Evolutionary conservation across 2,888 invertebrate species (phyloP).

Genomic region (Heteropelma amictum): DNA sequence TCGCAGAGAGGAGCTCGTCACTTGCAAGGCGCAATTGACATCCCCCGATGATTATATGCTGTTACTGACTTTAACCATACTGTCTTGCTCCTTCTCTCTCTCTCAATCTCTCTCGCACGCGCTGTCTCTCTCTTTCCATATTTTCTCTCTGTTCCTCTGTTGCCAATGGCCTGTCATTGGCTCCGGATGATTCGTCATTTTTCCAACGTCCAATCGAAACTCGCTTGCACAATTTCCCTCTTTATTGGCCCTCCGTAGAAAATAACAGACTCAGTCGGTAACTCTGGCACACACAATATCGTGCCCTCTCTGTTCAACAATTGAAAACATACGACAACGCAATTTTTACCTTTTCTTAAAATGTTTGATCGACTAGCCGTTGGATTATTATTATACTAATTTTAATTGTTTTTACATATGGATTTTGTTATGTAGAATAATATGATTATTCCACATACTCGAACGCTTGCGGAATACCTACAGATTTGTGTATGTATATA

Average conservation of each 20-base stretch:
- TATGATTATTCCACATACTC: too few relatives aligned
- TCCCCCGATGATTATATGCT: conserved; percentile 44
- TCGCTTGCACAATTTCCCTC: background rate
- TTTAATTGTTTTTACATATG: too few relatives aligned
- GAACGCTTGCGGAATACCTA: too few relatives aligned
- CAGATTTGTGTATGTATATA: too few relatives aligned
- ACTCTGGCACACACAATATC: too few relatives aligned
- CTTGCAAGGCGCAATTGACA: conserved; percentile 57
- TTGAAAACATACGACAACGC: background rate
- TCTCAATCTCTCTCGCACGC: background rate
- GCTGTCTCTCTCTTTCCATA: background rate
- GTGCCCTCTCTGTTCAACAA: background rate
- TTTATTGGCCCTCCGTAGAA: conserved; percentile 5
- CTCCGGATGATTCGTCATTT: conserved; percentile 10
- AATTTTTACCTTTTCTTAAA: too few relatives aligned
- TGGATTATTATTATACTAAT: too few relatives aligned
- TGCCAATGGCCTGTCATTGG: conserved; percentile 51
- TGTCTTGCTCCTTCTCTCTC: background rate
- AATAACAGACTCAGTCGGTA: conserved; percentile 15
- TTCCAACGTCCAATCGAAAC: conserved; percentile 29
- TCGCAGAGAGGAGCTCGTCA: conserved; percentile 54
- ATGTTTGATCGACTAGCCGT: too few relatives aligned
- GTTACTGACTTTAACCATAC: conserved; percentile 25
- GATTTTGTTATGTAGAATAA: too few relatives aligned
- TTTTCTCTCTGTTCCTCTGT: conserved; percentile 20